Percentiles rank a stretch among this genome's conserved stretches.
Conservation (phyloP, 2,888 invertebrate genomes). For the Scaptomyza cyrtandrae region DNA sequence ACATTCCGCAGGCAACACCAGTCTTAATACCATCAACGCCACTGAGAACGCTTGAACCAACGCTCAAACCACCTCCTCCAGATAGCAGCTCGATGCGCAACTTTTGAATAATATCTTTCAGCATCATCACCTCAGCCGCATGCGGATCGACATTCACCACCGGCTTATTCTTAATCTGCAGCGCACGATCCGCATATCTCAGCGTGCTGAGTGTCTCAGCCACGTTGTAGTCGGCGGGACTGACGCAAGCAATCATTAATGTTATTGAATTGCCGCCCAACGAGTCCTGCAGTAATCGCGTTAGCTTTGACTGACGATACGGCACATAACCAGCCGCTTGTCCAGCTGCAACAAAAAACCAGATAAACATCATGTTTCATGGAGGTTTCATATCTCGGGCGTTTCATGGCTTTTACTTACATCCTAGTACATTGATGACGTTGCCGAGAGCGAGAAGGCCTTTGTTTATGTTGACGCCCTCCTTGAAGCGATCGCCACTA, state of each 20-base stretch:
- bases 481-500: constrained; percentile 93
- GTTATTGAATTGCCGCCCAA: constrained; percentile 97
- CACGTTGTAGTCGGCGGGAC: constrained; percentile 94
- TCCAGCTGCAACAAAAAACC: constrained; percentile 37
- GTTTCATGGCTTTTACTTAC: no score
- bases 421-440: constrained; percentile 96
- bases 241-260: constrained; percentile 97
- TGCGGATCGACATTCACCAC: constrained; percentile 93
- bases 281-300: constrained; percentile 96
- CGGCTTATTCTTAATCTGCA: constrained; percentile 95
- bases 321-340: constrained; percentile 89
- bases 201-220: constrained; percentile 96
- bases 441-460: constrained; percentile 96
- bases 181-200: constrained; percentile 94
- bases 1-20: not conserved
- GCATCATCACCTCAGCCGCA: constrained; percentile 89
- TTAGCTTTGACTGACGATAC: constrained; percentile 96
- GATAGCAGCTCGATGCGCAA: constrained; percentile 88
- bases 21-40: not conserved
- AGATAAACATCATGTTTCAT: not conserved
- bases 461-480: constrained; percentile 96
- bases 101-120: constrained; percentile 90
- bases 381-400: no score
- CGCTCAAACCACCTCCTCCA: constrained; percentile 26
- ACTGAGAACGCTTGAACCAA: not conserved